Percentiles rank a stretch among this genome's conserved stretches.
Evolutionary conservation across 2,797 vertebrate genomes (phyloP).

Genomic region (Scyliorhinus canicula): DNA sequence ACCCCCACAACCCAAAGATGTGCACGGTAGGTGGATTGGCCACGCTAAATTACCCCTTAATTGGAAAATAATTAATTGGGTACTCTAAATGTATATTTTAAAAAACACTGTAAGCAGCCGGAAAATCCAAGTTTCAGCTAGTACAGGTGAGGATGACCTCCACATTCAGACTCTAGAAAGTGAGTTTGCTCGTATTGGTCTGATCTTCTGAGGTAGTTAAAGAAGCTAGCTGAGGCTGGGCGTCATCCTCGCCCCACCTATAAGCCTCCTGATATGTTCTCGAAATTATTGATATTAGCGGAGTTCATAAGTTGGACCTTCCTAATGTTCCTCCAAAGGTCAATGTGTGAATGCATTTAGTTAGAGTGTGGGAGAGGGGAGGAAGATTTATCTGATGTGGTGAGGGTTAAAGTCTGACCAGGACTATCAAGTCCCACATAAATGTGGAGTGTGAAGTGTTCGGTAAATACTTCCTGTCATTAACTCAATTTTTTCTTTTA

Average conservation of each 20-base stretch:
- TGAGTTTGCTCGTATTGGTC: not conserved
- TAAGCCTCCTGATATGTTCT: too few species aligned
- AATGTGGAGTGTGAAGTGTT: not conserved
- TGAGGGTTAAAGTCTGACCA: not conserved
- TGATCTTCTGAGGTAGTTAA: not conserved
- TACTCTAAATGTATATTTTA: too few species aligned
- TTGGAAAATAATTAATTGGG: too few species aligned
- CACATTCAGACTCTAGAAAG: not conserved
- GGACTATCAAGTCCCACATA: not conserved
- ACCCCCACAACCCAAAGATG: too few species aligned
- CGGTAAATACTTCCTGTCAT: slow-evolving; percentile 10
- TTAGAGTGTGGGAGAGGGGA: not conserved
- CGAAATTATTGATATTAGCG: not conserved
- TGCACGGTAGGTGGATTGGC: too few species aligned
- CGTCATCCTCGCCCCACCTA: not conserved
- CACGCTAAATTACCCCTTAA: too few species aligned
- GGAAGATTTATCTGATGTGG: not conserved
- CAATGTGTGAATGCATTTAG: not conserved
- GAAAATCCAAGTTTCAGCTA: not conserved
- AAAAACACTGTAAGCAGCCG: too few species aligned
- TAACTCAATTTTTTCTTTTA: not conserved
- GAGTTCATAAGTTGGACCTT: not conserved
- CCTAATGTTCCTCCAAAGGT: not conserved
- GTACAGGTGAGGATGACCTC: not conserved
- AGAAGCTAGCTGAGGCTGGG: not conserved